These are phyloP conservation scores for Allolobophora icterica DNA, from an alignment of 2,888 invertebrate genomes.

Conservation along the genomic window DNA sequence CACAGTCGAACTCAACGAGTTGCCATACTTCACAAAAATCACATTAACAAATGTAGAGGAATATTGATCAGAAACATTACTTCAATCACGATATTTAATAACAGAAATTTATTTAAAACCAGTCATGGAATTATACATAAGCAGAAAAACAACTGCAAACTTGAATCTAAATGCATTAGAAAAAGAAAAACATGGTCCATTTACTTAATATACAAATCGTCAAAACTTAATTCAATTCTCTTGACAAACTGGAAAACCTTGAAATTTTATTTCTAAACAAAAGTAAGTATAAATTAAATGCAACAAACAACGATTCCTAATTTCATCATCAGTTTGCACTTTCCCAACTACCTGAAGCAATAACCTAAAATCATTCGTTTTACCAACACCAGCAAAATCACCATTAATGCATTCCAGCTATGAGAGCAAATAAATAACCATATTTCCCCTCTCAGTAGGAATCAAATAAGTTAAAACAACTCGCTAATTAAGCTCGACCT, in stretches of 20 bases:
- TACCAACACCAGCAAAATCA: too few species aligned
- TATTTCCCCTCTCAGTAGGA: too few species aligned
- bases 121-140: neutral
- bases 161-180: neutral
- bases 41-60: neutral
- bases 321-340: too few species aligned
- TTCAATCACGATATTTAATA: neutral
- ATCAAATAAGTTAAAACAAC: neutral
- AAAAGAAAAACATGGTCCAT: neutral
- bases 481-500: neutral
- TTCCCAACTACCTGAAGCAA: too few species aligned
- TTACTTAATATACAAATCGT: neutral
- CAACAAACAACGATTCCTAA: too few species aligned
- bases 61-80: neutral
- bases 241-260: too few species aligned
- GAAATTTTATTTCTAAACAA: too few species aligned
- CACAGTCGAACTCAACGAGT: slow-evolving; percentile 29
- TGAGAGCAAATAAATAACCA: too few species aligned
- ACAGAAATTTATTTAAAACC: neutral
- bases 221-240: too few species aligned
- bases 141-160: neutral
- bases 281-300: too few species aligned
- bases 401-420: too few species aligned
- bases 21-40: slow-evolving; percentile 38
- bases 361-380: too few species aligned